A percentile compares a stretch with the other conserved stretches of the same genome.
These are phyloP conservation scores for Pyxicephalus adspersus DNA, from an alignment of 2,113 vertebrate species.

Conservation along the genomic window DNA sequence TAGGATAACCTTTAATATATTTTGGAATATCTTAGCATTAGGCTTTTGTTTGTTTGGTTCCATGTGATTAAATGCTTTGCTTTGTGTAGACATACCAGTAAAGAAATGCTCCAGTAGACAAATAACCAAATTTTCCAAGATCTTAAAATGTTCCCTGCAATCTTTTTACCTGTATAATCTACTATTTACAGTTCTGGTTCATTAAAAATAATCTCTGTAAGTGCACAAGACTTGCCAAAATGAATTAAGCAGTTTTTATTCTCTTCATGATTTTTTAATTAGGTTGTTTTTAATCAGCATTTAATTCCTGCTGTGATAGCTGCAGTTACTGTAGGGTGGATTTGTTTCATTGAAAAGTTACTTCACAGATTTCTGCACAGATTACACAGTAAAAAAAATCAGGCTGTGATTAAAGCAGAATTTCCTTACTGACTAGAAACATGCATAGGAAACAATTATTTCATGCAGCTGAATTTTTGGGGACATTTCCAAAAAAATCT, in stretches of 20 bases:
- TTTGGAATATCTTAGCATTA: too few relatives aligned
- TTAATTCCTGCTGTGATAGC: constrained; percentile 33
- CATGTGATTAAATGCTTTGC: too few relatives aligned
- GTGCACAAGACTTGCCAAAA: constrained; percentile 13
- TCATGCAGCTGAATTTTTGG: too few relatives aligned
- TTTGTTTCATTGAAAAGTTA: constrained; percentile 22
- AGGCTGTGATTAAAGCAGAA: too few relatives aligned
- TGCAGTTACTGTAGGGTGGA: not conserved
- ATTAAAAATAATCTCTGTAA: constrained; percentile 46
- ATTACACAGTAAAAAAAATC: not conserved
- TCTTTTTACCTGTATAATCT: not conserved
- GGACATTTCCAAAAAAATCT: too few relatives aligned
- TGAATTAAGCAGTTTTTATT: constrained; percentile 7
- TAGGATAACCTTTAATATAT: too few relatives aligned
- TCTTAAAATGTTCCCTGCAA: constrained; percentile 24
- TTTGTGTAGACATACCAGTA: not conserved
- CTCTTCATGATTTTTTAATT: constrained; percentile 22
- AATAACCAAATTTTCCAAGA: constrained; percentile 18
- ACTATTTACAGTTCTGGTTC: constrained; percentile 35
- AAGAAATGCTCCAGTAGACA: not conserved
- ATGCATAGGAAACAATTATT: too few relatives aligned
- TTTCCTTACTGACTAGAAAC: too few relatives aligned
- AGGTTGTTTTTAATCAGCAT: constrained; percentile 34
- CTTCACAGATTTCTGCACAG: constrained; percentile 16
- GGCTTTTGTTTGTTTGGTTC: too few relatives aligned